A percentile compares a stretch with the other conserved stretches of the same genome.
Evolutionary conservation across 2,888 invertebrate species (phyloP).

Genomic region (Synergus itoensis): DNA sequence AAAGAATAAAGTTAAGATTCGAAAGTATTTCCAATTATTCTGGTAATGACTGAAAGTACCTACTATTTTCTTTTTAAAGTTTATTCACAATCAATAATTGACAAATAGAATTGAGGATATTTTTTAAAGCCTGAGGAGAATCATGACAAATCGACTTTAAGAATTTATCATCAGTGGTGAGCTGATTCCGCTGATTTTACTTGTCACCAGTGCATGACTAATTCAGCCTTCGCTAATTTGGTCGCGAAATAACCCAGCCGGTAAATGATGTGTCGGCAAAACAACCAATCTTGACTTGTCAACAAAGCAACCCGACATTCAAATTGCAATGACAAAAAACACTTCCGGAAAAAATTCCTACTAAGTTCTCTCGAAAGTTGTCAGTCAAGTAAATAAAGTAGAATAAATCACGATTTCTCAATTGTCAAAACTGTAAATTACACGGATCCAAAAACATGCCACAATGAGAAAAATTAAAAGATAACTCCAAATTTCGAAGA

Average conservation of each 20-base stretch:
- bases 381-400: neutral
- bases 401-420: conserved; percentile 1
- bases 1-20: neutral
- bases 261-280: conserved; percentile 29
- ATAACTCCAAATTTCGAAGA: neutral
- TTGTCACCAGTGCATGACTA: conserved; percentile 12
- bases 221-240: conserved; percentile 10
- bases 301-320: conserved; percentile 11
- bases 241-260: conserved; percentile 14
- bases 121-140: neutral
- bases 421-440: neutral
- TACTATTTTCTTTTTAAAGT: neutral
- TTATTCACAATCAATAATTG: neutral
- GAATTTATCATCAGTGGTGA: conserved; percentile 17
- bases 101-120: neutral
- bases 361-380: neutral
- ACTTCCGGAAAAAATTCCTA: neutral
- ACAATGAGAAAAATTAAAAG: too few species aligned
- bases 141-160: conserved; percentile 7
- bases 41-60: neutral
- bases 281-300: neutral
- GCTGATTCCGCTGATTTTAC: conserved; percentile 24
- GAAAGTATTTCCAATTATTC: neutral
- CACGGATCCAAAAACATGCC: too few species aligned
- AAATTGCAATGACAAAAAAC: neutral